Base-by-base conservation (phyloP, 2,888 invertebrate species). In the Calameuta pallipes region DNA sequence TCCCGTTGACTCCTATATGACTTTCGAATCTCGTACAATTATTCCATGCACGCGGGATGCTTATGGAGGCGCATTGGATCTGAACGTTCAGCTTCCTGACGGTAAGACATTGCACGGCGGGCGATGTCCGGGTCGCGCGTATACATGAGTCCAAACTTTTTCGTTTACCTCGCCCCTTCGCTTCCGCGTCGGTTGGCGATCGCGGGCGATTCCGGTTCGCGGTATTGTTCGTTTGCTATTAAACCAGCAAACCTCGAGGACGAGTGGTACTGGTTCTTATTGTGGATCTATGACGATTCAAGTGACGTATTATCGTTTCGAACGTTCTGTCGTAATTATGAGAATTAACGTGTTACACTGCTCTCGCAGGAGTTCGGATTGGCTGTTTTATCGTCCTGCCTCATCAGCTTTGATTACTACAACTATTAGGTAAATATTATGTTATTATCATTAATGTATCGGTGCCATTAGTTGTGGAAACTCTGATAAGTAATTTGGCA, bases 361-460 rank as follows among this genome's bases (percentile, higher is more conserved):
- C 87, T 88, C 90, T 89, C 89, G 84, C 88, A 90, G 90, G 90
- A 88, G 89, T 88, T 87, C 82, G 85, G 84, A 87, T 87, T 85
- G 76, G 80, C 83, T 81, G 82, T 80, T 81, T 78, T 79, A 56
- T 78, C 81, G 73, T 76, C 78, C 80, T 78, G 80, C 81, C 75
- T 80, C 80, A 83, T 81, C 83, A 81, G 31, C 78, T 75, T 71
- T 34, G 71, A 71, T 71, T 15, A 34, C 71, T 31, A 13, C 71
- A 33, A 33, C 71, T 71, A 71, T 71, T 71, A 71, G 71, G 71
- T 71, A 31, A 71, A 71, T 71, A 71, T 71, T 34, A 71, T 71
- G 6, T 34, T 71, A 33, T 71, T 71, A 13, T 41, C 41, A 41
- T 56, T 56, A 23, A 56, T 56, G 9, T 9, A 56, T 56, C 15